Conservation (phyloP, 2,113 vertebrate genomes). For the Carassius carassius region DNA sequence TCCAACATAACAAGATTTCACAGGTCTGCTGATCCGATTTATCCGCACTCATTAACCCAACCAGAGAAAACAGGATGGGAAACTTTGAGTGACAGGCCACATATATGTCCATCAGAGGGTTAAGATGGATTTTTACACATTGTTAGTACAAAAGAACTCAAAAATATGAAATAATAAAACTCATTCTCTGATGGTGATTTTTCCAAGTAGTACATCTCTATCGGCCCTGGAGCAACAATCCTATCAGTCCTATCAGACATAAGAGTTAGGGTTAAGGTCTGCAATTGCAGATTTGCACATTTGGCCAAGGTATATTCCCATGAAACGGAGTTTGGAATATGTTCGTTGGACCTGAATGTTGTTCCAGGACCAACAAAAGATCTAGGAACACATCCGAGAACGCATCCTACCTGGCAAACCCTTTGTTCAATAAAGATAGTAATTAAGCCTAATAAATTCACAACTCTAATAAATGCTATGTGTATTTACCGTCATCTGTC, state of each 20-base stretch:
- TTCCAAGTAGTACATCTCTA: not conserved
- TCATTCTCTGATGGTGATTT: not conserved
- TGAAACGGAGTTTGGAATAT: not conserved
- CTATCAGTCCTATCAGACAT: not conserved
- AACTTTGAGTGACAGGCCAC: not conserved
- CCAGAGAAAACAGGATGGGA: not conserved
- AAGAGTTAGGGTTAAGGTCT: not conserved
- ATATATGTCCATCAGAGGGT: constrained; percentile 23
- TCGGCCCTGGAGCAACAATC: not conserved
- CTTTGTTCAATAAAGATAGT: too few relatives aligned
- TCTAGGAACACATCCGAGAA: not conserved
- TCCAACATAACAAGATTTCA: constrained; percentile 65
- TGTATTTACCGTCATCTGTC: not conserved
- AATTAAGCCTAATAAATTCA: too few relatives aligned
- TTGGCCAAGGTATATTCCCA: not conserved
- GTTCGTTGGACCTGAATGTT: not conserved
- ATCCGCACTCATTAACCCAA: constrained; percentile 42
- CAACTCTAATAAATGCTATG: not conserved
- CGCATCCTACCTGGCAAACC: not conserved
- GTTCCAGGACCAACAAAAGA: not conserved
- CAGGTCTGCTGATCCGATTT: constrained; percentile 62
- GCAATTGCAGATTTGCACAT: not conserved
- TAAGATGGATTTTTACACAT: not conserved
- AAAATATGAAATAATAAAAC: not conserved
- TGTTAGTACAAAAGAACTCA: not conserved